Percentiles rank a stretch among this genome's conserved stretches.
phyloP scores from a whole-genome alignment of 2,113 vertebrate genomes.

The Calidris pugnax region DNA sequence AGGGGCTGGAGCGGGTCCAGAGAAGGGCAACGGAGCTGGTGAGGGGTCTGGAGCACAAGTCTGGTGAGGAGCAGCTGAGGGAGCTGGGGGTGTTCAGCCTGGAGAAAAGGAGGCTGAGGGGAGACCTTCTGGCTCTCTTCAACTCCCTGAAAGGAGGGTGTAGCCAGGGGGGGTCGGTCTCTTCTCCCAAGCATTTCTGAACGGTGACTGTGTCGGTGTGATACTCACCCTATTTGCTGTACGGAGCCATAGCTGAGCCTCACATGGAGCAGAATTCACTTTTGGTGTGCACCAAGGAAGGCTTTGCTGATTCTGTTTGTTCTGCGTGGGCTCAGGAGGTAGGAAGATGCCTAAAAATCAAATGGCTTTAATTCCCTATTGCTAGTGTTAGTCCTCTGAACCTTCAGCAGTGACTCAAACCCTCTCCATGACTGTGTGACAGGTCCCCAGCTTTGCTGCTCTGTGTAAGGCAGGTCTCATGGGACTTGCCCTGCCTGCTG shows the following conservation, averaged over 20 bases:
- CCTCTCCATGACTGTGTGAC: not conserved
- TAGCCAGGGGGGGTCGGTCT: no score
- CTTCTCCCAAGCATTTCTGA: not conserved
- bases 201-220: not conserved
- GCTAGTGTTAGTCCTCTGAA: not conserved
- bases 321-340: not conserved
- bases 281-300: not conserved
- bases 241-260: not conserved
- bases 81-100: no score
- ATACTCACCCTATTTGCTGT: not conserved
- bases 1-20: no score
- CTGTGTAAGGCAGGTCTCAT: not conserved
- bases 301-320: not conserved
- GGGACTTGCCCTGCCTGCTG: not conserved
- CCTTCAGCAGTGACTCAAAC: not conserved
- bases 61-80: no score
- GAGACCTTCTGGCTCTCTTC: no score
- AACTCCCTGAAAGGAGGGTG: no score
- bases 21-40: no score
- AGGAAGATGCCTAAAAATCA: not conserved
- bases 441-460: not conserved
- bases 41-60: no score
- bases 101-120: no score
- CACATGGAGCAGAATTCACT: rapidly evolving
- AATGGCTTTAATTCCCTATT: not conserved